These are phyloP conservation scores for Synergus gifuensis DNA, from an alignment of 2,888 invertebrate genomes.

Conservation along the genomic window DNA sequence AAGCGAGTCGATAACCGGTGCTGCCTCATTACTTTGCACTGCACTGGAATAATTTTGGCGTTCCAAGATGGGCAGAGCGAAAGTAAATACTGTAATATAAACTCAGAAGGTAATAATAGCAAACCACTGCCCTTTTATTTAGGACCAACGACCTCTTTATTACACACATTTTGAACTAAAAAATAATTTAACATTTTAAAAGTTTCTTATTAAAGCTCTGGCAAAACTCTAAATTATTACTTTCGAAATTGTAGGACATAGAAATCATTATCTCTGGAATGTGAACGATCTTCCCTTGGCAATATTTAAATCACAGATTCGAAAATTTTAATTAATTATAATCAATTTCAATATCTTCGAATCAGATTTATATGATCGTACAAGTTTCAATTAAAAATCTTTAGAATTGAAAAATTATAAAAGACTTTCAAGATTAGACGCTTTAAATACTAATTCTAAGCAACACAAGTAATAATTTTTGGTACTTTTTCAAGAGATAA, in stretches of 20 bases:
- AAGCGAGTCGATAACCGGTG: slow-evolving; percentile 6
- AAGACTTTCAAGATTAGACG: too few species aligned
- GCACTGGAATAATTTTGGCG: neutral
- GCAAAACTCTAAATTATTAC: slow-evolving; percentile 7
- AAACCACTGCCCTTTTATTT: slow-evolving; percentile 17
- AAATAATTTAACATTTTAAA: slow-evolving; percentile 1
- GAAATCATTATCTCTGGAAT: slow-evolving; percentile 14
- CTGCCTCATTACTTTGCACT: slow-evolving; percentile 20
- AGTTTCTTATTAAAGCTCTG: slow-evolving; percentile 8
- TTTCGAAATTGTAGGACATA: neutral
- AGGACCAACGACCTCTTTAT: slow-evolving; percentile 21
- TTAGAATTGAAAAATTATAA: too few species aligned
- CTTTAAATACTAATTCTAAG: too few species aligned
- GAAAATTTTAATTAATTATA: neutral
- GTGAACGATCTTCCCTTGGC: neutral
- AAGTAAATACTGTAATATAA: slow-evolving; percentile 35
- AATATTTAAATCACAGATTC: neutral
- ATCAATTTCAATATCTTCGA: neutral
- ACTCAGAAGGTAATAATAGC: slow-evolving; percentile 5
- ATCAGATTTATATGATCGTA: neutral
- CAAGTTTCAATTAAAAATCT: too few species aligned
- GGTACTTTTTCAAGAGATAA: neutral
- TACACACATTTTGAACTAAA: neutral
- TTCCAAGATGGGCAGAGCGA: neutral
- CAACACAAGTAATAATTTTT: neutral